Evolutionary conservation across 2,888 invertebrate genomes (phyloP).

Genomic region (Lepetodrilus schrolli): DNA sequence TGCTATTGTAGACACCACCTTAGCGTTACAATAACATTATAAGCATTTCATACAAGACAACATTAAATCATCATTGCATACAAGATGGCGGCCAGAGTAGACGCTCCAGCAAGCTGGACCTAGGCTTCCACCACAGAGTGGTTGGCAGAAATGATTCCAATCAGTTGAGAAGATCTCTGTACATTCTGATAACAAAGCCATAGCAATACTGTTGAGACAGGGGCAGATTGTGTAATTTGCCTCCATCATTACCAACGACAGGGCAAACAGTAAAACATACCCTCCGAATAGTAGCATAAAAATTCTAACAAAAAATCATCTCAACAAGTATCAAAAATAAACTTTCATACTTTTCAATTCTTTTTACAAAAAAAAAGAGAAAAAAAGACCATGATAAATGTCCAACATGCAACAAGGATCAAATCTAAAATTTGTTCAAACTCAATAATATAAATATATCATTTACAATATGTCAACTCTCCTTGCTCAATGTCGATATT

Average conservation of each 20-base stretch:
- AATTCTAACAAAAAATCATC: conserved; percentile 70
- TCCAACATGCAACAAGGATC: conserved; percentile 68
- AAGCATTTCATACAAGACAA: no score
- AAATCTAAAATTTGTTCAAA: conserved; percentile 56
- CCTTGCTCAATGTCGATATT: conserved; percentile 22
- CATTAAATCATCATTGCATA: no score
- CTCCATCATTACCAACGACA: conserved; percentile 23
- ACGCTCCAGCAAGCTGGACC: no score
- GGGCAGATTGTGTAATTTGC: conserved; percentile 24
- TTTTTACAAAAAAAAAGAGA: conserved; percentile 66
- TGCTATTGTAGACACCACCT: no score
- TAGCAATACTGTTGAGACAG: conserved; percentile 20
- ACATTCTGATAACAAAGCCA: not conserved
- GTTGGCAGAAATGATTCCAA: no score
- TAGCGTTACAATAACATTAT: no score
- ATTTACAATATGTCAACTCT: conserved; percentile 29
- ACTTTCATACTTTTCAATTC: conserved; percentile 75
- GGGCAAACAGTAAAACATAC: conserved; percentile 36
- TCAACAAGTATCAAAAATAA: conserved; percentile 83
- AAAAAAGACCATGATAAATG: conserved; percentile 72
- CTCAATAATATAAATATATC: conserved; percentile 43
- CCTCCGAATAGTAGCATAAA: conserved; percentile 55
- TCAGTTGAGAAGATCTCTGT: no score
- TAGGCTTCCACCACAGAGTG: no score
- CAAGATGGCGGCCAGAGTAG: no score